Evolutionary conservation across 2,888 invertebrate genomes (phyloP), one percentile per base, ranked within the genome.

Genomic region (Neoascia interrupta): DNA sequence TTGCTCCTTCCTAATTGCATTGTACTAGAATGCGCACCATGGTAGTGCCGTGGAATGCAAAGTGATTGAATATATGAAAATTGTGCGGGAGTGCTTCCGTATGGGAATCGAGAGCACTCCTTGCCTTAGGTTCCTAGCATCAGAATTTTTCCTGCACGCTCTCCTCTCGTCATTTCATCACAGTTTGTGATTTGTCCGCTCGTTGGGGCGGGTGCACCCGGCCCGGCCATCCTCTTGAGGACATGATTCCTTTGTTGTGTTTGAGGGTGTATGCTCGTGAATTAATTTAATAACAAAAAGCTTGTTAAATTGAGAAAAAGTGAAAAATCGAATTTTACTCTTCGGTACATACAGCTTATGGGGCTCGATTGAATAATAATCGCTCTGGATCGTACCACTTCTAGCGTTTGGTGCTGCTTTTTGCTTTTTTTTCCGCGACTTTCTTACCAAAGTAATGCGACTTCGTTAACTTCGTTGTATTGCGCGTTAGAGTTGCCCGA

Each of bases 341-440:
- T 19, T 11, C 69, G 37, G 53, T 23, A 47, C 28, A 64, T 47
- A 6, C 76, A 72, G 76, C 72, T 66, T 70, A 76, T 70, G 70
- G 76, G 41, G 70, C 70, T 70, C 64, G 64, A 76, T 72, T 76
- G 76, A 76, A 72, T 76, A 72, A 72, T 64, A 76, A 72, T 76
- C 66, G 72, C 72, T 64, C 28, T 15, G 49, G 49, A 19, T 15
- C 26, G 19, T 41, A 16, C 16, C 28, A 18, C 23, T 6, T 31
- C 31, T 31, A n/a, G 18, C 28, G 36, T 34, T 60, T 18, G 39
- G 21, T 60, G 39, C 8, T 56, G 37, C 36, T n/a, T n/a, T n/a
- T n/a, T n/a, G n/a, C n/a, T 26, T 26, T 26, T 26, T 26, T 26
- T 26, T 26, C 26, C 26, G n/a, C n/a, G n/a, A n/a, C n/a, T n/a